Evolutionary conservation across 1,140 invertebrate genomes (phyloP).

Genomic region (Drosophila pseudoananassae): DNA sequence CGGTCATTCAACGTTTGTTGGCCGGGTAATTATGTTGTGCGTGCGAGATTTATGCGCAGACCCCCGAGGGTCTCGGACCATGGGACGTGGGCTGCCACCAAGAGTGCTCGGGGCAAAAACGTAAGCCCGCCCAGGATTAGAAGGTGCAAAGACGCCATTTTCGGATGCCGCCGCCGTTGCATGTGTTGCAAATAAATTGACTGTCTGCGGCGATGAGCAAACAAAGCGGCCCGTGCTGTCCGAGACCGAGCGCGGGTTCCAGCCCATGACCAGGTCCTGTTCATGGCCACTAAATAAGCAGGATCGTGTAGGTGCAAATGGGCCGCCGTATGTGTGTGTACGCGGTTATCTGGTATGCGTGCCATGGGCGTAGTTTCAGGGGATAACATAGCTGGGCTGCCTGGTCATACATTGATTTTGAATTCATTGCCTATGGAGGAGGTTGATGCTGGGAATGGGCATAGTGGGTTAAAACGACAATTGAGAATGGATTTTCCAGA

Average conservation of each 20-base stretch:
- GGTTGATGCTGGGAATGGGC: slow-evolving; percentile 13
- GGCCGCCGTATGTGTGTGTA: slow-evolving; percentile 33
- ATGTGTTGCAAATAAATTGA: slow-evolving; percentile 80
- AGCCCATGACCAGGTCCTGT: slow-evolving; percentile 11
- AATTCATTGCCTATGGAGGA: slow-evolving; percentile 27
- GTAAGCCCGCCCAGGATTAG: slow-evolving; percentile 55
- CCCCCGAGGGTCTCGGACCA: slow-evolving; percentile 25
- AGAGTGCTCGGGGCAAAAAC: slow-evolving; percentile 23
- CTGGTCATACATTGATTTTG: slow-evolving; percentile 22
- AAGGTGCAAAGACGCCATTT: slow-evolving; percentile 70
- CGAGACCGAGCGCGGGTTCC: slow-evolving; percentile 15
- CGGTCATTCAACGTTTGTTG: slow-evolving; percentile 76
- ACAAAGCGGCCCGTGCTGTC: slow-evolving; percentile 44
- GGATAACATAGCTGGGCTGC: slow-evolving; percentile 7
- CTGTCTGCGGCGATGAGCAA: slow-evolving; percentile 67
- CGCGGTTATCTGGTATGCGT: slow-evolving; percentile 33
- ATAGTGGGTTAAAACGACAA: not conserved
- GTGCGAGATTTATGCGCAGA: slow-evolving; percentile 71
- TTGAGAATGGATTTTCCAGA: not conserved
- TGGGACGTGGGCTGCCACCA: slow-evolving; percentile 3
- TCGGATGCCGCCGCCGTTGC: slow-evolving; percentile 37
- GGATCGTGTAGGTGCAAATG: slow-evolving; percentile 72
- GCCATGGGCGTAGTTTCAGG: slow-evolving; percentile 27
- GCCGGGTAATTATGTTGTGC: slow-evolving; percentile 81
- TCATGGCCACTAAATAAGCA: slow-evolving; percentile 69